Conservation (phyloP, 2,888 invertebrate genomes). For the Heterodera filipjevi region DNA sequence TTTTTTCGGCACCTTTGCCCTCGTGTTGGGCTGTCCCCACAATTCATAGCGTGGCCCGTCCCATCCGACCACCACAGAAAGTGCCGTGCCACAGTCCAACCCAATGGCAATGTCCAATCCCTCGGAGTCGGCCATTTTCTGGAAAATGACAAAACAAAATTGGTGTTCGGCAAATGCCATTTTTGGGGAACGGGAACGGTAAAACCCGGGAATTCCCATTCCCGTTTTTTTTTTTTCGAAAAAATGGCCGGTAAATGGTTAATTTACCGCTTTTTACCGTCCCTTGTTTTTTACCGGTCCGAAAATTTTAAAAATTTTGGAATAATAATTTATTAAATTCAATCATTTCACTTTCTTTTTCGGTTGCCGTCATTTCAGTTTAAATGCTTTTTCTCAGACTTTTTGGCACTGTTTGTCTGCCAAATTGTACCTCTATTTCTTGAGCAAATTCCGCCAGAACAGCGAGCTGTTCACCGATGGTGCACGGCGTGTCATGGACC, state of each 20-base stretch:
- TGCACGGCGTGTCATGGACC: constrained; percentile 61
- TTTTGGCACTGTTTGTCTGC: neutral
- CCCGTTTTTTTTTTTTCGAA: too few species aligned
- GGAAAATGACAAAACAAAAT: neutral
- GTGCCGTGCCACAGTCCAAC: constrained; percentile 58
- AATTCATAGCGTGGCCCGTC: constrained; percentile 59
- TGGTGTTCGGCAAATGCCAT: too few species aligned
- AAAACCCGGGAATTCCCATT: too few species aligned
- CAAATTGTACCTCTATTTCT: constrained; percentile 32
- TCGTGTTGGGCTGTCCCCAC: constrained; percentile 39
- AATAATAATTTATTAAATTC: too few species aligned
- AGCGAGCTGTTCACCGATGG: constrained; percentile 61
- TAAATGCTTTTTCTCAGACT: too few species aligned
- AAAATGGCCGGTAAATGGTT: too few species aligned
- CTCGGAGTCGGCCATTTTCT: constrained; percentile 54
- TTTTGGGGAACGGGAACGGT: too few species aligned
- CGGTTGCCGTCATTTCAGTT: too few species aligned
- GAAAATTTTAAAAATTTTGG: too few species aligned
- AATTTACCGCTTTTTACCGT: too few species aligned
- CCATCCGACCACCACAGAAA: constrained; percentile 56
- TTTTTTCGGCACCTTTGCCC: constrained; percentile 22
- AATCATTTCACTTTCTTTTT: too few species aligned
- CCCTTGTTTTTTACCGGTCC: too few species aligned
- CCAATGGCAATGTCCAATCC: constrained; percentile 59
- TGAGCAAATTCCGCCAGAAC: constrained; percentile 56